These are phyloP conservation scores for Sarcophaga subvicina DNA, from an alignment of 2,888 invertebrate species.

Conservation along the genomic window DNA sequence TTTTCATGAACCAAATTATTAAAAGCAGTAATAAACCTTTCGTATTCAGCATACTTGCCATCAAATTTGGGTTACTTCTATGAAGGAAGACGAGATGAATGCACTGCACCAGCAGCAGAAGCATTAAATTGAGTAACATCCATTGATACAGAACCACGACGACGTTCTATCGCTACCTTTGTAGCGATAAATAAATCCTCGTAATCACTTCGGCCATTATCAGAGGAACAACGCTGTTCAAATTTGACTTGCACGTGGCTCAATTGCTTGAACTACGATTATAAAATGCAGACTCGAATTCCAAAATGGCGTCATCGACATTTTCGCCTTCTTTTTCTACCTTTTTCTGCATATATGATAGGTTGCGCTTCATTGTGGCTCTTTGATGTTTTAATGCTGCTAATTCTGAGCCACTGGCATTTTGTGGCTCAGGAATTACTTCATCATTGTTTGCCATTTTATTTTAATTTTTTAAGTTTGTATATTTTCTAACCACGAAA, in stretches of 20 bases:
- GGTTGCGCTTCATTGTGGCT: constrained; percentile 5
- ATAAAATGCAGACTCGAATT: constrained; percentile 48
- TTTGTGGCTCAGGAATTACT: neutral
- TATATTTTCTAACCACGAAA: too few relatives aligned
- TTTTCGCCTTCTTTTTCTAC: constrained; percentile 35
- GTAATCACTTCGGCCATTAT: constrained; percentile 34
- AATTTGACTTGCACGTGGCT: constrained; percentile 51
- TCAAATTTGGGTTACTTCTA: constrained; percentile 30
- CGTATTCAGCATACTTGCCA: constrained; percentile 46
- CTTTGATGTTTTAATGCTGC: neutral
- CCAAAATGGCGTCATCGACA: neutral
- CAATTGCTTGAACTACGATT: constrained; percentile 57
- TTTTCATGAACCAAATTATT: constrained; percentile 38
- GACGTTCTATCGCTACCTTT: constrained; percentile 15
- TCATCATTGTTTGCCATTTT: too few relatives aligned
- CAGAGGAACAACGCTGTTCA: constrained; percentile 30
- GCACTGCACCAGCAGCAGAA: neutral
- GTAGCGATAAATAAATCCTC: constrained; percentile 28
- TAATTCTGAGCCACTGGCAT: neutral
- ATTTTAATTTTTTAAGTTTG: too few relatives aligned
- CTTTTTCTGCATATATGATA: constrained; percentile 24
- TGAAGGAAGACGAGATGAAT: constrained; percentile 20
- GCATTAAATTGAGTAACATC: constrained; percentile 19
- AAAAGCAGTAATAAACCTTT: constrained; percentile 34
- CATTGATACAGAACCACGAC: constrained; percentile 4